phyloP scores from a whole-genome alignment of 2,113 vertebrate genomes.

The Meles meles region DNA sequence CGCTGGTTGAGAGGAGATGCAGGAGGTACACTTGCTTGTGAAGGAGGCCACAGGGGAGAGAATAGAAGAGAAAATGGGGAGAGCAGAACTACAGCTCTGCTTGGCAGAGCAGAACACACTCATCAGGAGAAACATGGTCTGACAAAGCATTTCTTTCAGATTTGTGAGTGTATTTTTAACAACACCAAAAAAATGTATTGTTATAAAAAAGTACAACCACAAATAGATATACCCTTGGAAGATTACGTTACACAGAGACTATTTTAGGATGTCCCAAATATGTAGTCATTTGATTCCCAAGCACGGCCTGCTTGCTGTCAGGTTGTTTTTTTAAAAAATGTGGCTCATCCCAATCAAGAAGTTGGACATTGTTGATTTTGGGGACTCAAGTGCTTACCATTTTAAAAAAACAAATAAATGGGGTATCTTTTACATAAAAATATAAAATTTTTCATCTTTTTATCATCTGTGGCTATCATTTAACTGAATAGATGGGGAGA shows the following conservation, averaged over 20 bases:
- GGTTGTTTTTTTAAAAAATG: neutral
- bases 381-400: neutral
- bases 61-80: neutral
- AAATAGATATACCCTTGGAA: neutral
- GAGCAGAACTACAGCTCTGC: neutral
- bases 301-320: neutral
- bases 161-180: conserved; percentile 31
- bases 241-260: neutral
- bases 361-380: neutral
- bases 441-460: neutral
- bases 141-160: neutral
- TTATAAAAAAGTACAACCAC: neutral
- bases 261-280: neutral
- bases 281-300: neutral
- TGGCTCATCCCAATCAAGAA: neutral
- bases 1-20: neutral
- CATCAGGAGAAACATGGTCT: neutral
- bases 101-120: neutral
- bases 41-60: neutral
- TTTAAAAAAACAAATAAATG: neutral
- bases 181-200: neutral
- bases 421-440: neutral
- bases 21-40: neutral
- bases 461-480: neutral
- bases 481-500: neutral